Conservation (phyloP, 2,113 vertebrate species). For the Oryzias javanicus region DNA sequence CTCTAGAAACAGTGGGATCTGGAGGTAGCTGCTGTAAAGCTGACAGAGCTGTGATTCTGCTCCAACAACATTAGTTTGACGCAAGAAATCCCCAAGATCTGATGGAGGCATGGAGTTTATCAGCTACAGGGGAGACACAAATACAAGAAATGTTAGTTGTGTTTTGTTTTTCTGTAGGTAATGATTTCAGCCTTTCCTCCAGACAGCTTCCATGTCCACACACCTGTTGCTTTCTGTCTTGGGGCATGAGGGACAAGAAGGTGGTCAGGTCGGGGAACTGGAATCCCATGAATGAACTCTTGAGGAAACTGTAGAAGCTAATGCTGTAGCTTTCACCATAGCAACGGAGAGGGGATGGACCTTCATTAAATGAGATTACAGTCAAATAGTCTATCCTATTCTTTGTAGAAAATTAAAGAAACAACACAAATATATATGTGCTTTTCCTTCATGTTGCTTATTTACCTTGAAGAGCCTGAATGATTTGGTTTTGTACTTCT, state of each 20-base stretch:
- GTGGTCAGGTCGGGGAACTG: constrained; percentile 71
- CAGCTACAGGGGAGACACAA: constrained; percentile 52
- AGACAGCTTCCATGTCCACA: neutral
- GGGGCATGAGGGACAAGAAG: constrained; percentile 70
- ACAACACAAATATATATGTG: too few species aligned
- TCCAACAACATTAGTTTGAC: constrained; percentile 37
- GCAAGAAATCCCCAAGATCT: constrained; percentile 59
- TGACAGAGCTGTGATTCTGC: constrained; percentile 51
- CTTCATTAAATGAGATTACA: constrained; percentile 30
- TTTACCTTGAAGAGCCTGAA: constrained; percentile 66
- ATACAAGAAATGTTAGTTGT: neutral
- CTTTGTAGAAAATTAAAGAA: too few species aligned
- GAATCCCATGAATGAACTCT: constrained; percentile 67
- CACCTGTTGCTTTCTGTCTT: constrained; percentile 48
- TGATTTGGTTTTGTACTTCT: constrained; percentile 58
- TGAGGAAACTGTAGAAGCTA: constrained; percentile 72
- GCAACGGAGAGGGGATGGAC: constrained; percentile 59
- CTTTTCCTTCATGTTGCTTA: neutral
- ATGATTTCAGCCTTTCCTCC: neutral
- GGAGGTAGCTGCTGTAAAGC: constrained; percentile 57
- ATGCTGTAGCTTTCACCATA: constrained; percentile 48
- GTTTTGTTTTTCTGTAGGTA: neutral
- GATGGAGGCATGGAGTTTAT: constrained; percentile 69
- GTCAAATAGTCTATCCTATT: too few species aligned
- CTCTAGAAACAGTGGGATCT: constrained; percentile 57